These are phyloP conservation scores for Echinarachnius parma DNA, from an alignment of 53 echinoderm and acorn worm genomes.

Conservation along the genomic window DNA sequence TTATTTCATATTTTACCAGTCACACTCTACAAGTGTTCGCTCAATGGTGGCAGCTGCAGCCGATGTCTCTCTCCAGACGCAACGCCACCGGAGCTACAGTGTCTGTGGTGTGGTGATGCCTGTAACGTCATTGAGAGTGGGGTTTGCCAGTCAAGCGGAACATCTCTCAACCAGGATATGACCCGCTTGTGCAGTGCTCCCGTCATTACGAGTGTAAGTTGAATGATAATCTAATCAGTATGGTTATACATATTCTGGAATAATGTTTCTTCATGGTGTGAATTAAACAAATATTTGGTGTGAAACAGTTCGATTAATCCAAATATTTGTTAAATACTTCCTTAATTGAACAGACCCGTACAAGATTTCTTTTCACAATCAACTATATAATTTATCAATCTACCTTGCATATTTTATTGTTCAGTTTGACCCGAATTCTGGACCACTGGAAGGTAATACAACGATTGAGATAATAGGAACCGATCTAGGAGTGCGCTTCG, in stretches of 20 bases:
- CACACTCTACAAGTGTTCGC: slow-evolving; percentile 35
- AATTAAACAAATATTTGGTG: too few relatives aligned
- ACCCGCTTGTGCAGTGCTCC: not conserved
- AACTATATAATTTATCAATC: too few relatives aligned
- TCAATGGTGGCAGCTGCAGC: slow-evolving; percentile 31
- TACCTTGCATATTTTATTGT: too few relatives aligned
- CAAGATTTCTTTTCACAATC: too few relatives aligned
- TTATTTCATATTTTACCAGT: slow-evolving; percentile 1
- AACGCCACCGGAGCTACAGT: slow-evolving; percentile 15
- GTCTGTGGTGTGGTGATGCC: slow-evolving; percentile 26
- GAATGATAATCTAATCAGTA: not conserved
- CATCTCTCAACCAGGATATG: not conserved
- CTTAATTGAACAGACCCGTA: too few relatives aligned
- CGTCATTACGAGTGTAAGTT: slow-evolving; percentile 22
- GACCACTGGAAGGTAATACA: slow-evolving; percentile 15
- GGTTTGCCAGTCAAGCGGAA: slow-evolving; percentile 4
- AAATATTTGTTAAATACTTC: too few relatives aligned
- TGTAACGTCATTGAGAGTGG: slow-evolving; percentile 30
- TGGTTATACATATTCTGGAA: not conserved
- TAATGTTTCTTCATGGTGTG: too few relatives aligned
- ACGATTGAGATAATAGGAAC: slow-evolving; percentile 6
- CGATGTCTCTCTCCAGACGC: slow-evolving; percentile 20
- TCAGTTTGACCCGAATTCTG: slow-evolving; percentile 13
- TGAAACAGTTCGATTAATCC: too few relatives aligned
- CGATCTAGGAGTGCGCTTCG: slow-evolving; percentile 6